Evolutionary conservation across 2,113 vertebrate species (phyloP).

Genomic region (Centropus unirufus): DNA sequence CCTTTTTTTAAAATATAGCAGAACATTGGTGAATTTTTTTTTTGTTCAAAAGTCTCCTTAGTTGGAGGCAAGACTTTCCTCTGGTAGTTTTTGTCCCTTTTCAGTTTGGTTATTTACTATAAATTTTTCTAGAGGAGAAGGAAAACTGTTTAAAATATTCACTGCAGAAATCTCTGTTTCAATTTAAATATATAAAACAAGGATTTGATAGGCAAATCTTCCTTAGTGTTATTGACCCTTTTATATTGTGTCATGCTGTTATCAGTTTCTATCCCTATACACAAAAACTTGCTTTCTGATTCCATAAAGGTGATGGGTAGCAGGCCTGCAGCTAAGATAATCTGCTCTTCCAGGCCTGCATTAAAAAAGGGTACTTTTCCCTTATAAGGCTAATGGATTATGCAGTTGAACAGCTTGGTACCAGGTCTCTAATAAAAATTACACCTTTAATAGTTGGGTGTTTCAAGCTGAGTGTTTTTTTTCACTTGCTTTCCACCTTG

Average conservation of each 20-base stretch:
- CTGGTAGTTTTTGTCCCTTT: not conserved
- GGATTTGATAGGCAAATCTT: not conserved
- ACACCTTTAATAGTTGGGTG: not conserved
- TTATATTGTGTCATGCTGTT: not conserved
- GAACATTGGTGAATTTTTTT: not conserved
- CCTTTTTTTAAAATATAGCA: not conserved
- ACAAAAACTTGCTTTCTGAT: not conserved
- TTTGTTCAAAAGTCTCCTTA: not conserved
- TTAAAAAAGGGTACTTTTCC: not conserved
- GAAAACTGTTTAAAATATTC: not conserved
- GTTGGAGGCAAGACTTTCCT: not conserved
- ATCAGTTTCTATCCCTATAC: not conserved
- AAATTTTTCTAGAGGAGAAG: not conserved
- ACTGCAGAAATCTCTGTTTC: not conserved
- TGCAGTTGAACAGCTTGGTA: not conserved
- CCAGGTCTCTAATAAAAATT: not conserved
- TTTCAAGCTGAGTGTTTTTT: not conserved
- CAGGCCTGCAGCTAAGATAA: not conserved
- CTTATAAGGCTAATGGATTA: not conserved
- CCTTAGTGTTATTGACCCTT: not conserved
- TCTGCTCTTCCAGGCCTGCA: not conserved
- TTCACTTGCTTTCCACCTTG: not conserved
- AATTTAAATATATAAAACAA: not conserved
- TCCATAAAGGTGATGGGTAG: not conserved
- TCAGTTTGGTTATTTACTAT: not conserved